phyloP scores from a whole-genome alignment of 1,140 invertebrate species.

The Drosophila elegans region DNA sequence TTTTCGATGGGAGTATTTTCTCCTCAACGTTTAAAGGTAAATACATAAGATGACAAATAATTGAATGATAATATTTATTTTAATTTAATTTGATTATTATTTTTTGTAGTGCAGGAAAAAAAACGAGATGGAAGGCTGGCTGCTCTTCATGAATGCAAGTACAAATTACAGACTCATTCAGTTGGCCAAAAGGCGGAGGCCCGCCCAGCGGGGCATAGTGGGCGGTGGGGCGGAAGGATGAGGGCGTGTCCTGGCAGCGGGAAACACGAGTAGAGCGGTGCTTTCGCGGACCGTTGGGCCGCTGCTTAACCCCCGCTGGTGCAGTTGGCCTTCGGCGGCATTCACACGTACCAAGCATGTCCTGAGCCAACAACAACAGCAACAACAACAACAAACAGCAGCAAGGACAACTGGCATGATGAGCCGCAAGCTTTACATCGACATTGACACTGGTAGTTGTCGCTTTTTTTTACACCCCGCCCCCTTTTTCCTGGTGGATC shows the following conservation, averaged over 20 bases:
- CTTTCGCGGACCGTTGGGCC: constrained; percentile 13
- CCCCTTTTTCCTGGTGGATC: constrained; percentile 17
- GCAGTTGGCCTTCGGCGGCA: constrained; percentile 66
- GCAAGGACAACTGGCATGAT: constrained; percentile 35
- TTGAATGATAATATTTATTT: too few relatives aligned
- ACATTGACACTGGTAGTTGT: constrained; percentile 71
- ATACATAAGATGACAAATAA: too few relatives aligned
- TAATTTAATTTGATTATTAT: background rate
- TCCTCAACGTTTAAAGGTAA: too few relatives aligned
- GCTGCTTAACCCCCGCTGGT: constrained; percentile 46
- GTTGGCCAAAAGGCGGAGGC: constrained; percentile 39
- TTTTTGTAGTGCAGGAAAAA: background rate
- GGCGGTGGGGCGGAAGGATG: constrained; percentile 2
- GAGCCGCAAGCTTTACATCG: constrained; percentile 62
- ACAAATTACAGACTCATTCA: constrained; percentile 79
- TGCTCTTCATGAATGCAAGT: constrained; percentile 76
- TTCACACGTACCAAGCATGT: constrained; percentile 62
- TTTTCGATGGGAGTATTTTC: too few relatives aligned
- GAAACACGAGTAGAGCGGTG: constrained; percentile 14
- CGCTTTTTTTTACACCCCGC: constrained; percentile 14
- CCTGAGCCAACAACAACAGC: constrained; percentile 46
- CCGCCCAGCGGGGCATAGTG: constrained; percentile 1
- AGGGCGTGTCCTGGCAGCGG: constrained; percentile 12
- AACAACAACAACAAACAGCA: constrained; percentile 16
- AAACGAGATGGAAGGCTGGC: constrained; percentile 7